Evolutionary conservation across 2,113 vertebrate species (phyloP).

Genomic region (Crotalus viridis): DNA sequence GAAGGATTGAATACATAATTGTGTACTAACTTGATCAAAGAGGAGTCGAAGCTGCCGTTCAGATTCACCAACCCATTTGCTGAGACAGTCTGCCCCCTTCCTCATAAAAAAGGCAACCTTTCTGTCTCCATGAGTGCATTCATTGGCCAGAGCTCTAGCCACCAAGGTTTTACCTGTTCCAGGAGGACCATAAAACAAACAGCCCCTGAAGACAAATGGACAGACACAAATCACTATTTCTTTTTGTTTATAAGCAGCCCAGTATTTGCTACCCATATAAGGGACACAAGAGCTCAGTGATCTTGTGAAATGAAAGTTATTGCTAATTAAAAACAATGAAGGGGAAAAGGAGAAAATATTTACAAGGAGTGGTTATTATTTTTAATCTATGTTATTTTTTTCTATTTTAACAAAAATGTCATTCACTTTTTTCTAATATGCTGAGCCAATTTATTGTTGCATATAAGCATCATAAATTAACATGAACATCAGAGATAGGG

Average conservation of each 20-base stretch:
- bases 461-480: constrained; percentile 7
- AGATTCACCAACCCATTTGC: constrained; percentile 99
- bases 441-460: not conserved
- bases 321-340: not conserved
- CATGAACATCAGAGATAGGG: not conserved
- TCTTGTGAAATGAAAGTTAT: not conserved
- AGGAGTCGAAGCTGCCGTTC: constrained; percentile 96
- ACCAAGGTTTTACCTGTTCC: constrained; percentile 98
- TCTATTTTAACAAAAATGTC: constrained; percentile 11
- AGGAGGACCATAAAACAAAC: constrained; percentile 97
- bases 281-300: constrained; percentile 24
- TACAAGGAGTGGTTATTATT: not conserved
- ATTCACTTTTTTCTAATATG: not conserved
- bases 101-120: constrained; percentile 99
- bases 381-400: not conserved
- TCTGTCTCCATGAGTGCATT: constrained; percentile 95
- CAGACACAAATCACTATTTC: constrained; percentile 69
- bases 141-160: constrained; percentile 95
- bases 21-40: constrained; percentile 91
- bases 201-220: constrained; percentile 84
- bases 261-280: constrained; percentile 31
- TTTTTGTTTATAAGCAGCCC: constrained; percentile 52
- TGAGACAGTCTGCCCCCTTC: constrained; percentile 98
- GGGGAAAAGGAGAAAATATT: not conserved
- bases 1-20: constrained; percentile 19